phyloP scores from a whole-genome alignment of 2,888 invertebrate species.

The Dorcus hopei region DNA sequence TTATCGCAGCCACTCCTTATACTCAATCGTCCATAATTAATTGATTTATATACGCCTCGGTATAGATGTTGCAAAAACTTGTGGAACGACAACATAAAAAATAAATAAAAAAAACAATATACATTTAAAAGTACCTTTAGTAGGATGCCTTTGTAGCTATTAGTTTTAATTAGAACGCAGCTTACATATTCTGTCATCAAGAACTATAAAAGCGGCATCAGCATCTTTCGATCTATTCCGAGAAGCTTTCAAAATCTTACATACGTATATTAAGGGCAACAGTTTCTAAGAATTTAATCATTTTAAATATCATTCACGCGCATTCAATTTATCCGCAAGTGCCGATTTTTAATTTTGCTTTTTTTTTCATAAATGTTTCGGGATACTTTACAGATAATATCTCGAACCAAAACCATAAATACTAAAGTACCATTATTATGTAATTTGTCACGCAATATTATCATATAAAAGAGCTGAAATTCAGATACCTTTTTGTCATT shows the following conservation, averaged over 20 bases:
- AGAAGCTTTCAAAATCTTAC: background rate
- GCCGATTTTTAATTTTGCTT: background rate
- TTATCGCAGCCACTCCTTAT: constrained; percentile 33
- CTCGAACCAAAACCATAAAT: constrained; percentile 1
- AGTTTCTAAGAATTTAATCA: background rate
- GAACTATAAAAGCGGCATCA: constrained; percentile 16
- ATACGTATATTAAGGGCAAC: background rate
- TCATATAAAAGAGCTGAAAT: background rate
- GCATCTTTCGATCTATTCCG: constrained; percentile 1
- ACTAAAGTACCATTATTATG: constrained; percentile 1
- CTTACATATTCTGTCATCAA: constrained; percentile 16
- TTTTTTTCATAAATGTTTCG: background rate
- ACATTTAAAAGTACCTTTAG: constrained; percentile 1
- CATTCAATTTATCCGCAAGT: background rate
- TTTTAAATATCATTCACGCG: background rate
- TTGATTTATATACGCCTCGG: constrained; percentile 36
- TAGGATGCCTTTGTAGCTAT: constrained; percentile 10
- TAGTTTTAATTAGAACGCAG: constrained; percentile 22
- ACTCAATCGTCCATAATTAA: constrained; percentile 36
- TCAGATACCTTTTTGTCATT: no score
- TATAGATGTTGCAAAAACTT: constrained; percentile 28
- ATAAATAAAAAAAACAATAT: constrained; percentile 3
- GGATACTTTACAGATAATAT: background rate
- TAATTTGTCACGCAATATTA: background rate
- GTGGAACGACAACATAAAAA: constrained; percentile 8